Percentiles rank a stretch among this genome's conserved stretches.
Evolutionary conservation across 2,113 vertebrate genomes (phyloP).

Genomic region (Phyllostomus hastatus): DNA sequence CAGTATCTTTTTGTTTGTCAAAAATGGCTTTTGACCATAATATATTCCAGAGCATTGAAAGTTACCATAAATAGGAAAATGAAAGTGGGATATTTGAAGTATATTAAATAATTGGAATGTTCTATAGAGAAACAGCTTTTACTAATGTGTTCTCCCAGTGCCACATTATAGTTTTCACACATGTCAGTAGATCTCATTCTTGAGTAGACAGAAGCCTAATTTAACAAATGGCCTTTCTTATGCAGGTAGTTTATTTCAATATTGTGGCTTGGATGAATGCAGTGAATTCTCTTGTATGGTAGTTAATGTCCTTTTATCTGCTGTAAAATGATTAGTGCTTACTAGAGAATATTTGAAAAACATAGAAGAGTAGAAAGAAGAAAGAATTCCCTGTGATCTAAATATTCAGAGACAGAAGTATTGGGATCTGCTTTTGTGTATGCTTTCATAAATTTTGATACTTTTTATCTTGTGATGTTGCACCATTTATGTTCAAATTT

Average conservation of each 20-base stretch:
- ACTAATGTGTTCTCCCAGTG: background rate
- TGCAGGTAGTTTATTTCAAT: background rate
- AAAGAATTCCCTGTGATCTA: background rate
- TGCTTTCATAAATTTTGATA: background rate
- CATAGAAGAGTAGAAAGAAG: background rate
- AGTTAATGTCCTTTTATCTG: background rate
- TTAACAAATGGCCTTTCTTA: background rate
- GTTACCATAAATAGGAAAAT: background rate
- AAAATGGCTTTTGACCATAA: background rate
- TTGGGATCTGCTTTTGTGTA: background rate
- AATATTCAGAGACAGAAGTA: background rate
- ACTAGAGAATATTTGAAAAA: background rate
- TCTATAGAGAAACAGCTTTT: background rate
- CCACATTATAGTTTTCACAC: background rate
- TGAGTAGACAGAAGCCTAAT: background rate
- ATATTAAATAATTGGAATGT: background rate
- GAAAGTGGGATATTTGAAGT: background rate
- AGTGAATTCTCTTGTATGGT: background rate
- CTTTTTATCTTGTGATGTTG: background rate
- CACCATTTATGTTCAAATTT: background rate
- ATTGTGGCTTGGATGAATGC: background rate
- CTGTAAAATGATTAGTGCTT: background rate
- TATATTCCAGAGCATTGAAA: background rate
- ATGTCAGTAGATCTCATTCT: background rate
- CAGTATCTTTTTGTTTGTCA: background rate